Evolutionary conservation across 2,888 invertebrate species (phyloP).

Genomic region (Apamea sordens): DNA sequence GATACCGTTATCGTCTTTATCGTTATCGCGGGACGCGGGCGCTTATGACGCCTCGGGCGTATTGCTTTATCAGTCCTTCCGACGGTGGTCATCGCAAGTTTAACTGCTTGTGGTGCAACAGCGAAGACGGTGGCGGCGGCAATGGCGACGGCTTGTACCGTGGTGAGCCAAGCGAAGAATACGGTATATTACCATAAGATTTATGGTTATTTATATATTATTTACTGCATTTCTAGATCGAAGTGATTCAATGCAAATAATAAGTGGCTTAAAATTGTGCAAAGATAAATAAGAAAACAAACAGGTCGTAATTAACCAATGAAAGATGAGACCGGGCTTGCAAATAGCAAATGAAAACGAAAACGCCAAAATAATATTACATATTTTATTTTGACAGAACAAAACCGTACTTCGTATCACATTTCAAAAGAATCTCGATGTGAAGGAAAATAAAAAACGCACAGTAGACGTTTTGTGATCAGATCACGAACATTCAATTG

Average conservation of each 20-base stretch:
- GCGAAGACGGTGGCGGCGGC: conserved; percentile 79
- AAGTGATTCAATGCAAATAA: neutral
- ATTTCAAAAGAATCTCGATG: conserved; percentile 54
- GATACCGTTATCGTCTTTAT: conserved; percentile 84
- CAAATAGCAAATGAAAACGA: conserved; percentile 3
- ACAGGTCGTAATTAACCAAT: neutral
- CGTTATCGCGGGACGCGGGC: conserved; percentile 80
- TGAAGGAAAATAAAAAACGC: conserved; percentile 55
- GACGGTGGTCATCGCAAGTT: conserved; percentile 83
- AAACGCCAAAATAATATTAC: neutral
- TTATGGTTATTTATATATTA: neutral
- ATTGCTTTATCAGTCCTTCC: conserved; percentile 85
- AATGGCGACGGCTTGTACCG: too few species aligned
- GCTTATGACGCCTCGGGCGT: conserved; percentile 81
- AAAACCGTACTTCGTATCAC: conserved; percentile 37
- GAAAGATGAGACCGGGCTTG: neutral
- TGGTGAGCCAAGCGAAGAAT: neutral
- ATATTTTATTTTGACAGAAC: conserved; percentile 18
- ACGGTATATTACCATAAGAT: neutral
- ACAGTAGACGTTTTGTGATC: conserved; percentile 59
- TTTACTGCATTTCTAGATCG: neutral
- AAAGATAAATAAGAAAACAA: conserved; percentile 14
- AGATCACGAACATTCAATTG: conserved; percentile 68
- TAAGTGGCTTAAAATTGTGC: neutral
- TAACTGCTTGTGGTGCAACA: conserved; percentile 76